Evolutionary conservation across 1,140 invertebrate species (phyloP).

Genomic region (Dufourea novaeangliae): DNA sequence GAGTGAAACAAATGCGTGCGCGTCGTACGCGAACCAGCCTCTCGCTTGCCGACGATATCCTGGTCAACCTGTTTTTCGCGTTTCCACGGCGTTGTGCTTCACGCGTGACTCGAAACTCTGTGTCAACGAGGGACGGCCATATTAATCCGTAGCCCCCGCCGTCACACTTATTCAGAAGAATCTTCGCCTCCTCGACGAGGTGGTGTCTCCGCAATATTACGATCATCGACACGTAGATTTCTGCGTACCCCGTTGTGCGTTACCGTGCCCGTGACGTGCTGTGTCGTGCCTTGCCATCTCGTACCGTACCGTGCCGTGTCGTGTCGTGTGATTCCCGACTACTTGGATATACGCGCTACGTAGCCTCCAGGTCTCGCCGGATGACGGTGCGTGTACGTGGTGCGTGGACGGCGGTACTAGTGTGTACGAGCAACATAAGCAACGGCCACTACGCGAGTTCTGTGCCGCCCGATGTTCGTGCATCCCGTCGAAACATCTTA

Average conservation of each 20-base stretch:
- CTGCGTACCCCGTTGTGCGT: slow-evolving; percentile 13
- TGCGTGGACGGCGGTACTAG: slow-evolving; percentile 52
- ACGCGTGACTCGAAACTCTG: slow-evolving; percentile 65
- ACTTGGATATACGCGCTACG: slow-evolving; percentile 34
- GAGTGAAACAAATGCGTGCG: slow-evolving; percentile 66
- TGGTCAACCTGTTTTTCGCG: slow-evolving; percentile 37
- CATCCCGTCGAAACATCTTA: slow-evolving; percentile 57
- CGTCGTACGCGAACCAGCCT: slow-evolving; percentile 45
- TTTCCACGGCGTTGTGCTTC: slow-evolving; percentile 34
- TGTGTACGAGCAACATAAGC: slow-evolving; percentile 49
- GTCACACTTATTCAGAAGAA: slow-evolving; percentile 45
- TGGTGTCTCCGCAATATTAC: slow-evolving; percentile 17
- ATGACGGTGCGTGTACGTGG: slow-evolving; percentile 57
- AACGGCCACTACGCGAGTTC: slow-evolving; percentile 41
- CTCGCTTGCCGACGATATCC: slow-evolving; percentile 20
- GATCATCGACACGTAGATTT: slow-evolving; percentile 6
- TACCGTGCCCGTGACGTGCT: slow-evolving; percentile 1
- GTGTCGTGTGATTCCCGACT: slow-evolving; percentile 19
- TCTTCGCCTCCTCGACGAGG: slow-evolving; percentile 37
- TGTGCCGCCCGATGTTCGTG: slow-evolving; percentile 68
- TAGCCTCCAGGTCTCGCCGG: slow-evolving; percentile 41
- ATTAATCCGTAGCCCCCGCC: slow-evolving; percentile 73
- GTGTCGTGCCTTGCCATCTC: slow-evolving; percentile 3
- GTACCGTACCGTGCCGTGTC: neutral
- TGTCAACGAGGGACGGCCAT: slow-evolving; percentile 77